Base-by-base conservation (phyloP, 2,113 vertebrate genomes). In the Lepus europaeus region DNA sequence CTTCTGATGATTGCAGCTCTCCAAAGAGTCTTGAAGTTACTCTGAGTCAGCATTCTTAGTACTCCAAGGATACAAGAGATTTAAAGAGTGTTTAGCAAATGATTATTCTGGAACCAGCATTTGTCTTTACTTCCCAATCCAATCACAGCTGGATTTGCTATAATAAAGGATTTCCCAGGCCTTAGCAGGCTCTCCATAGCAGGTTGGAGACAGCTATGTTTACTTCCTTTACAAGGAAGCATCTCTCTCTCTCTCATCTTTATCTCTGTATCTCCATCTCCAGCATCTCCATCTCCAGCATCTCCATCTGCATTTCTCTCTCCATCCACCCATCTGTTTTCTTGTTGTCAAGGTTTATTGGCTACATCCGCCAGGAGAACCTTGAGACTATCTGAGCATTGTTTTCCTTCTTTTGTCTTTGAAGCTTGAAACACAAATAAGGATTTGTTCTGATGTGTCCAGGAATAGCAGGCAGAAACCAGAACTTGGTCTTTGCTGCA, bases 41-140 rank as follows among this genome's bases (percentile, higher is more conserved):
- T 84, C 63, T 93, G 69, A 76, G 53, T 56, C 20, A n/a, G 6
- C 23, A 20, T 83, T 96, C 61, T 79, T 87, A 90, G 92, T 77
- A 61, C 45, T 76, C 72, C 33, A 27, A 69, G 29, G 33, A 83
- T 59, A 25, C 19, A 72, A 86, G 56, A 93, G 39, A 69, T 33
- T 56, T 70, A 39, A 89, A 93, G 11, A 61, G 23, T 2, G 16
- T 20, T 68, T 1, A 53, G n/a, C 6, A 64, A 20, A 59, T 22
- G 6, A 49, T 25, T 63, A 25, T n/a, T 77, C 17, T 80, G 49
- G 73, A 83, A 53, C 11, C 23, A 87, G 51, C 64, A 31, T 27
- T 56, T 59, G 45, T 63, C 68, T 85, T 68, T 56, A 84, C 6
- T 61, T 27, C 6, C 9, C 0, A 16, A 56, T 72, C 56, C 7